These are phyloP conservation scores for Neodiprion fabricii DNA, from an alignment of 1,140 invertebrate species.

Conservation along the genomic window DNA sequence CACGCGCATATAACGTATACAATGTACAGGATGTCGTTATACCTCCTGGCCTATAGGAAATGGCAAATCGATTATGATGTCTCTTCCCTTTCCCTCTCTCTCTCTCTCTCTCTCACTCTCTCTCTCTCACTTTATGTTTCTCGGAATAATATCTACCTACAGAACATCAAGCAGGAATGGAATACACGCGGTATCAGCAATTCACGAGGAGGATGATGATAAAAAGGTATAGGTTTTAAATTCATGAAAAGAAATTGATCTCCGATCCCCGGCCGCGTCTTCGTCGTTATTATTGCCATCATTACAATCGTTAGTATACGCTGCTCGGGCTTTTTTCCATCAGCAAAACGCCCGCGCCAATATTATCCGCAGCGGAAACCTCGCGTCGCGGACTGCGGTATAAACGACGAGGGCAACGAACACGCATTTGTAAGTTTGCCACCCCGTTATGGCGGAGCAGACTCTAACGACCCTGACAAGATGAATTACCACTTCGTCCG, in stretches of 20 bases:
- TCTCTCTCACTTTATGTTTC: no score
- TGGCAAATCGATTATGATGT: conserved; percentile 3
- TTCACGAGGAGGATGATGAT: no score
- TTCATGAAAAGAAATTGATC: neutral
- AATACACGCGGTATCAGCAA: neutral
- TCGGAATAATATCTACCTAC: no score
- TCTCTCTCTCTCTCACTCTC: no score
- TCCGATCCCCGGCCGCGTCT: neutral
- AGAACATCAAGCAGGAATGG: no score
- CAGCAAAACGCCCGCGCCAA: no score
- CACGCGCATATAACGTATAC: neutral
- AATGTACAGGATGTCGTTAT: neutral
- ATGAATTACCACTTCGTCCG: conserved; percentile 2
- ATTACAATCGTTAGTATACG: no score
- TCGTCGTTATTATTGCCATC: neutral
- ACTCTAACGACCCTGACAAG: neutral
- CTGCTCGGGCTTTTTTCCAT: no score
- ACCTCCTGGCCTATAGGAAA: neutral
- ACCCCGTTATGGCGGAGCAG: conserved; percentile 1
- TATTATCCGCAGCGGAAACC: no score
- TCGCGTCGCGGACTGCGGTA: no score
- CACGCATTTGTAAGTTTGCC: neutral
- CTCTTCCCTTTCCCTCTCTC: neutral
- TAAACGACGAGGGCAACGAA: no score
- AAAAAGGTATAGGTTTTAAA: neutral